phyloP scores from a whole-genome alignment of 2,888 invertebrate species.

The Ctenicera cuprea region DNA sequence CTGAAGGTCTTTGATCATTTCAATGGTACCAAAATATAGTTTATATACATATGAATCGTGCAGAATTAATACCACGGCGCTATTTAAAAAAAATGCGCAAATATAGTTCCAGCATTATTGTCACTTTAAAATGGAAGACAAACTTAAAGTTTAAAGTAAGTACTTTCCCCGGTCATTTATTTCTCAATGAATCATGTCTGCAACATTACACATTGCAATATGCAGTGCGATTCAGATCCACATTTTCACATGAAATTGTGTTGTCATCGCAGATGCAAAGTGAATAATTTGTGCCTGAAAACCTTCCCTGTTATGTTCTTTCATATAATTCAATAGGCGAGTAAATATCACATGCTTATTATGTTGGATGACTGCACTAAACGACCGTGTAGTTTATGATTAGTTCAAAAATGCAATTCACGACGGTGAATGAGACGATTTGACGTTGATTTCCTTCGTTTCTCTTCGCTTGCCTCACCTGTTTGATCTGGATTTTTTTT shows the following conservation, averaged over 20 bases:
- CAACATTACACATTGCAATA: background rate
- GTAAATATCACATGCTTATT: slow-evolving; percentile 54
- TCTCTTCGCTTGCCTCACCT: background rate
- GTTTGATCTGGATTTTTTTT: background rate
- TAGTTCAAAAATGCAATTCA: slow-evolving; percentile 65
- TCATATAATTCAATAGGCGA: slow-evolving; percentile 41
- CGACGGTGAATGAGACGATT: slow-evolving; percentile 61
- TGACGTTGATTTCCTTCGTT: slow-evolving; percentile 29
- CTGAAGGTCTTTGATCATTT: too few relatives aligned
- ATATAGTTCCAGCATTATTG: too few relatives aligned
- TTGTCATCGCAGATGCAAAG: too few relatives aligned
- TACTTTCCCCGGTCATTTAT: too few relatives aligned
- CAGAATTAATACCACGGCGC: too few relatives aligned
- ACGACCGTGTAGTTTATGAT: slow-evolving; percentile 52
- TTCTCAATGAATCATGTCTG: too few relatives aligned
- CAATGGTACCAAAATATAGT: too few relatives aligned
- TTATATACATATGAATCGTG: too few relatives aligned
- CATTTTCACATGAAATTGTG: background rate
- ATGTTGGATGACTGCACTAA: slow-evolving; percentile 55
- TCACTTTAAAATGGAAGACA: too few relatives aligned
- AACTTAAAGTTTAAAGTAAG: too few relatives aligned
- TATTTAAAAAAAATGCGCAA: too few relatives aligned
- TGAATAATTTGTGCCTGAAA: background rate
- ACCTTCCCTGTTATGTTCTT: slow-evolving; percentile 1
- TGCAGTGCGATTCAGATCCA: slow-evolving; percentile 9